Evolutionary conservation across 2,797 vertebrate genomes (phyloP), one percentile per base, ranked within the genome.

Genomic region (Netta rufina): DNA sequence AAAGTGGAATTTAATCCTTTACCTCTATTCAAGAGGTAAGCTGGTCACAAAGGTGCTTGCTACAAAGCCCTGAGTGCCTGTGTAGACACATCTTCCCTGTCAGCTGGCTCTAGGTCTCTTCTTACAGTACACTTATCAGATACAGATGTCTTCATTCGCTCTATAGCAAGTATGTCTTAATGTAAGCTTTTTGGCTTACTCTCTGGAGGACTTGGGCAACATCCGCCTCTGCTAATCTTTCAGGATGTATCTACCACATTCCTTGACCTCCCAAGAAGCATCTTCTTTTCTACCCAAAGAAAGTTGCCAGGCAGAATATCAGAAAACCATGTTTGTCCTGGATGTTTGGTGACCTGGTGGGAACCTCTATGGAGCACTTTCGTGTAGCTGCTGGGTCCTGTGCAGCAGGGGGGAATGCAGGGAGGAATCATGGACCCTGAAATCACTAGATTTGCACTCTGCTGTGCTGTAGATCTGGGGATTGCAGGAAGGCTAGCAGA

Each of bases 301-400:
- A 62, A 38, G 53, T 21, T 60, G 17, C 45, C 12, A 22, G 3
- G 4, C 38, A 79, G 45, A 61, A 43, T 76, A 80, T 76, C 45
- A 70, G 76, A 75, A 76, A 73, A 38, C 6, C 0, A 0, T 15
- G 1, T 38, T 87, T 85, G 9, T 43, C 20, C 5, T 1, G 49
- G 30, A 64, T 27, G 21, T 82, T 64, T 72, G 54, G 5, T 54
- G 38, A 58, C 47, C 43, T 58, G n/a, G 2, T 87, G 32, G 19
- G 38, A 89, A 30, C 27, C 3, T 1, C 30, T 72, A 1, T 47
- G 20, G 47, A 76, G 33, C 22, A 60, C 9, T 60, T 92, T 57
- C 27, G n/a, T 11, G 5, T 60, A 53, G 54, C 36, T 73, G 22
- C 39, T 67, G n/a, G 13, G 28, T 58, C 61, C 65, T 81, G 30